Evolutionary conservation across 2,888 invertebrate species (phyloP).

Genomic region (Leuctra nigra): DNA sequence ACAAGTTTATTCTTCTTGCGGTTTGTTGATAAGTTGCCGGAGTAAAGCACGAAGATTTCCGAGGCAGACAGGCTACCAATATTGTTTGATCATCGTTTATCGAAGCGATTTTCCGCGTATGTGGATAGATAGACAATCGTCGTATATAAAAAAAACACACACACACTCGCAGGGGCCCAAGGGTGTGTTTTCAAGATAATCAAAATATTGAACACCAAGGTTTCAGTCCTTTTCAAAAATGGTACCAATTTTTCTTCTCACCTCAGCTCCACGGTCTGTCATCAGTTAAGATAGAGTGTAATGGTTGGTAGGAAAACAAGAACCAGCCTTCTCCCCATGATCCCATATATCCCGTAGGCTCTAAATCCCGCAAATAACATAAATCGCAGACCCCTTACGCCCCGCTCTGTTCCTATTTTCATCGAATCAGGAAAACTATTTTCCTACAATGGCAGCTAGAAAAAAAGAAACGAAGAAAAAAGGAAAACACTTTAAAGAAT

Average conservation of each 20-base stretch:
- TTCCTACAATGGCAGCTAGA: no score
- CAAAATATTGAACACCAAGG: constrained; percentile 14
- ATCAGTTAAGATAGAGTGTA: constrained; percentile 5
- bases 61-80: constrained; percentile 8
- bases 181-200: constrained; percentile 13
- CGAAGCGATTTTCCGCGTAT: constrained; percentile 7
- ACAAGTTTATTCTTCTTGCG: no score
- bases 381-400: not conserved
- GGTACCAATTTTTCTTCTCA: constrained; percentile 9
- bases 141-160: not conserved
- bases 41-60: not conserved
- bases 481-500: no score
- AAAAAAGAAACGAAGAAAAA: no score
- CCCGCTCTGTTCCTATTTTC: not conserved
- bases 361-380: constrained; percentile 6
- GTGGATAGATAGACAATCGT: constrained; percentile 3
- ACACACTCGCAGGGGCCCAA: no score
- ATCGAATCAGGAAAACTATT: no score
- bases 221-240: not conserved
- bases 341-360: not conserved
- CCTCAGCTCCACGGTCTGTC: not conserved
- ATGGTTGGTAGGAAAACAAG: not conserved
- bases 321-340: no score
- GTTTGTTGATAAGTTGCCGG: constrained; percentile 4
- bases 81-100: constrained; percentile 13